Percentiles rank a stretch among this genome's conserved stretches.
Conservation (phyloP, 1,140 invertebrate species). For the Lamellibrachia luymesi region DNA sequence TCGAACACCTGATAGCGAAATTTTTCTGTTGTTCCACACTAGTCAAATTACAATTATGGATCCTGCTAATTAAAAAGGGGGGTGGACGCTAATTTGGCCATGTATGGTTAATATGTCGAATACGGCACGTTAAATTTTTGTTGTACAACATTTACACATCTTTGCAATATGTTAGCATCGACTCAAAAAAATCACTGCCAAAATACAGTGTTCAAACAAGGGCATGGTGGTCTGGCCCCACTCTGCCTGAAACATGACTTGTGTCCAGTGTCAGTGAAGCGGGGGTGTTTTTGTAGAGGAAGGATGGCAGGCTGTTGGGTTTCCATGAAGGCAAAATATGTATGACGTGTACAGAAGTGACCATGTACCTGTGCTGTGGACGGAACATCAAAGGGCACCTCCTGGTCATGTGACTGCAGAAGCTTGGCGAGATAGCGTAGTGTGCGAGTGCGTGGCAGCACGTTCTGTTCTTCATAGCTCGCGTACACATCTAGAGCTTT, state of each 20-base stretch:
- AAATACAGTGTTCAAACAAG: neutral
- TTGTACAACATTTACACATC: neutral
- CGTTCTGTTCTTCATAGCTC: slow-evolving; percentile 76
- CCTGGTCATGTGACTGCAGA: slow-evolving; percentile 65
- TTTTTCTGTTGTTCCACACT: too few species aligned
- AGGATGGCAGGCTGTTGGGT: neutral
- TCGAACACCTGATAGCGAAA: too few species aligned
- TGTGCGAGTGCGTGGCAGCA: slow-evolving; percentile 70
- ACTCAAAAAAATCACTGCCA: neutral
- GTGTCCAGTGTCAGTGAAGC: neutral
- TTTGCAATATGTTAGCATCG: neutral
- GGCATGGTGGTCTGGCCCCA: neutral
- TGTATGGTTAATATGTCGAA: too few species aligned
- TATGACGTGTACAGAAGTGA: slow-evolving; percentile 6
- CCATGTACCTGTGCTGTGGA: slow-evolving; percentile 32
- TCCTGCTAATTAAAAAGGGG: too few species aligned
- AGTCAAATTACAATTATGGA: too few species aligned
- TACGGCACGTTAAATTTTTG: too few species aligned
- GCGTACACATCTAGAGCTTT: slow-evolving; percentile 76
- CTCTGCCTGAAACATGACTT: neutral
- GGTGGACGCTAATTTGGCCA: too few species aligned
- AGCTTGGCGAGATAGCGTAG: slow-evolving; percentile 66
- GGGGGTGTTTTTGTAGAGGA: neutral
- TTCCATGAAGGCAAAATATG: neutral
- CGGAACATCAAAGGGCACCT: slow-evolving; percentile 71